Conservation (phyloP, 2,888 invertebrate genomes). For the Zygaena filipendulae region DNA sequence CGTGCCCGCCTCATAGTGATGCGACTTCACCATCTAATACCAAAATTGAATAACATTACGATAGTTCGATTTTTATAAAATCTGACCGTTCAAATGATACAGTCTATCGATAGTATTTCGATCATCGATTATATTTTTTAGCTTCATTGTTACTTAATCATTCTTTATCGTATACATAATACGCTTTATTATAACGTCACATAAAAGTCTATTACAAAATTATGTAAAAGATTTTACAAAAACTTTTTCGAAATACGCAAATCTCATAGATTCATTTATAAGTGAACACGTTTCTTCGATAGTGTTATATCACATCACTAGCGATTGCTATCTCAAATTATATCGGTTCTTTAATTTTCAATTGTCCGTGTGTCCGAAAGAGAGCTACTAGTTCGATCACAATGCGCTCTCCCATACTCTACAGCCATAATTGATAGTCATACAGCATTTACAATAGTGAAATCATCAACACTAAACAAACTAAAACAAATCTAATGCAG, state of each 20-base stretch:
- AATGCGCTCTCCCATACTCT: slow-evolving; percentile 58
- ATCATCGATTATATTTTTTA: too few relatives aligned
- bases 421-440: slow-evolving; percentile 65
- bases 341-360: slow-evolving; percentile 68
- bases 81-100: not conserved
- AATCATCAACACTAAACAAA: slow-evolving; percentile 30
- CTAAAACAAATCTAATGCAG: too few relatives aligned
- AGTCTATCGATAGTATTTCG: too few relatives aligned
- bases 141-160: too few relatives aligned
- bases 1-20: slow-evolving; percentile 36
- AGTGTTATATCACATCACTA: too few relatives aligned
- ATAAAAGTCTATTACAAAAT: too few relatives aligned
- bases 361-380: slow-evolving; percentile 51
- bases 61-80: not conserved
- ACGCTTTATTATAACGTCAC: too few relatives aligned
- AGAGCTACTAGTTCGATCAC: slow-evolving; percentile 62
- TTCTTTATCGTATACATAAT: too few relatives aligned
- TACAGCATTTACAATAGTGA: slow-evolving; percentile 62
- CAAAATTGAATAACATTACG: not conserved
- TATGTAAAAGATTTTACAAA: too few relatives aligned
- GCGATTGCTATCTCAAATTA: slow-evolving; percentile 48
- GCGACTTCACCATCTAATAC: slow-evolving; percentile 19
- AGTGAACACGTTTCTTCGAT: too few relatives aligned
- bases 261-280: too few relatives aligned
- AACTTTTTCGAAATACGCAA: too few relatives aligned